Conservation (phyloP, 2,113 vertebrate species). For the Caloenas nicobarica region DNA sequence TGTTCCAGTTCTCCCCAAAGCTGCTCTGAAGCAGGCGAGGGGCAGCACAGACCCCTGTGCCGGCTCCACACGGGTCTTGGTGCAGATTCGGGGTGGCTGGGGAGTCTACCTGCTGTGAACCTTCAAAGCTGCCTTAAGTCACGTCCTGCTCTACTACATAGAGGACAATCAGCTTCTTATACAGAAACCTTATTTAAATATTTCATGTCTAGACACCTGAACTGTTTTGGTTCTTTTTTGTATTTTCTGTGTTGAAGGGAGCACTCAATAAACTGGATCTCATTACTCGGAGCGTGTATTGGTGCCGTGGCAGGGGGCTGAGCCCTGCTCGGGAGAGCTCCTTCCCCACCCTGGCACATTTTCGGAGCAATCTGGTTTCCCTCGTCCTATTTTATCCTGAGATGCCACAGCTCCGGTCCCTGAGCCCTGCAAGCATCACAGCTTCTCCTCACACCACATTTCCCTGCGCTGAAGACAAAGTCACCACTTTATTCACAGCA, state of each 20-base stretch:
- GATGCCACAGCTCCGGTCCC: no score
- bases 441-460: background rate
- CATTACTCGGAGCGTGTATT: background rate
- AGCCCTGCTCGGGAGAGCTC: background rate
- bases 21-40: background rate
- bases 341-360: background rate
- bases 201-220: background rate
- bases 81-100: background rate
- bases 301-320: background rate
- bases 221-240: background rate
- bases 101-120: background rate
- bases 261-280: constrained; percentile 36
- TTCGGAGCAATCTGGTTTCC: background rate
- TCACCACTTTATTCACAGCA: constrained; percentile 40
- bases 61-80: background rate
- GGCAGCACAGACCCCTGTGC: accelerated
- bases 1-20: background rate
- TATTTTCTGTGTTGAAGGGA: constrained; percentile 4
- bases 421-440: background rate
- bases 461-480: background rate
- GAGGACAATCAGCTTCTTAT: constrained; percentile 42
- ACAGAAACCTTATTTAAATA: constrained; percentile 37
- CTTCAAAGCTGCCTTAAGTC: constrained; percentile 61
- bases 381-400: background rate
- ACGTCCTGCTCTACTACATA: background rate